Conservation (phyloP, 1,140 invertebrate genomes). For the Bombus polaris region DNA sequence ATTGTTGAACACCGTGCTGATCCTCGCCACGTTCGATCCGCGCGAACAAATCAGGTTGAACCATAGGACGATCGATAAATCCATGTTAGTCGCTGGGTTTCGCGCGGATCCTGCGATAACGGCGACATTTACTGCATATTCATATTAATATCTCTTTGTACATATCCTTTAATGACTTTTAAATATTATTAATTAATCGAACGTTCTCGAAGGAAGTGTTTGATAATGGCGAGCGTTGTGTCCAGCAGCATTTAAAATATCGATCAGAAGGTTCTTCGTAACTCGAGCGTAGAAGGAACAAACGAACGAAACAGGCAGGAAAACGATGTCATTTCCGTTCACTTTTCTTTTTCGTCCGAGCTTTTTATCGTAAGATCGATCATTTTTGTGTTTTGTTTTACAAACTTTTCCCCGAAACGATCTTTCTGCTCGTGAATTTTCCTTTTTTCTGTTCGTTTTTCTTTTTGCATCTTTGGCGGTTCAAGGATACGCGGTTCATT, state of each 20-base stretch:
- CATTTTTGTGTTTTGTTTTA: slow-evolving; percentile 5
- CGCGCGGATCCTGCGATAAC: slow-evolving; percentile 31
- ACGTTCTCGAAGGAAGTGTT: slow-evolving; percentile 62
- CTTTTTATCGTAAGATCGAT: slow-evolving; percentile 9
- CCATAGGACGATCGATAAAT: neutral
- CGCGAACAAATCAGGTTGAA: neutral
- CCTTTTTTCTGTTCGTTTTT: neutral
- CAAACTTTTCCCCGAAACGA: neutral
- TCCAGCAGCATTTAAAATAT: slow-evolving; percentile 46
- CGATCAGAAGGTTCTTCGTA: slow-evolving; percentile 41
- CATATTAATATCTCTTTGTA: slow-evolving; percentile 76
- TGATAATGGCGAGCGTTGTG: slow-evolving; percentile 45
- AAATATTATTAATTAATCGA: slow-evolving; percentile 70
- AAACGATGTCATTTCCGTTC: slow-evolving; percentile 28
- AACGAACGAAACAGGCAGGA: slow-evolving; percentile 11
- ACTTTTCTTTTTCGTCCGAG: neutral
- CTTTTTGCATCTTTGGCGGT: neutral
- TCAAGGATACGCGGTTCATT: slow-evolving; percentile 18
- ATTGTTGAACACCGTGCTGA: slow-evolving; percentile 54
- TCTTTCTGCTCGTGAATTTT: neutral
- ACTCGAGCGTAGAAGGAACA: slow-evolving; percentile 38
- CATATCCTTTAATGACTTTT: slow-evolving; percentile 77
- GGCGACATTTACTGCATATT: slow-evolving; percentile 65
- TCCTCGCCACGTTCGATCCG: slow-evolving; percentile 35
- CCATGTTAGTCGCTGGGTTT: neutral